Evolutionary conservation across 2,797 vertebrate genomes (phyloP), one percentile per base, ranked within the genome.

Genomic region (Phalloptychus januarius): DNA sequence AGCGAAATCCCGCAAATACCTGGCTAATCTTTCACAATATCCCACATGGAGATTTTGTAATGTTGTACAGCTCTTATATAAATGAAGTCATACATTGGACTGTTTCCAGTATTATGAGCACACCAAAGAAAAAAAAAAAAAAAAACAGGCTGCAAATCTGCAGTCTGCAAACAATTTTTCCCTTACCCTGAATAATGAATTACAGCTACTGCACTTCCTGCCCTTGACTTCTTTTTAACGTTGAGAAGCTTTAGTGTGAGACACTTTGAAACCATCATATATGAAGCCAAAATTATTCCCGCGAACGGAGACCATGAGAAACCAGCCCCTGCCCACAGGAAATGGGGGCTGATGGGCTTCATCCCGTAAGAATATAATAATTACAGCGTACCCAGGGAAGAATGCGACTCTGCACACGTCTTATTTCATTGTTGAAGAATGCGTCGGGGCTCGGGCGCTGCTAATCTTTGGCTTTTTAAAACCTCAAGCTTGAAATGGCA

Each of bases 381-480:
- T 81, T 79, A 80, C 71, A 85, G 78, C 48, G 67, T 79, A 83
- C 81, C 78, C 58, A 50, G 75, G 71, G 61, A 36, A 33, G 16
- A 4, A 75, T 77, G 70, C 36, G 74, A 75, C 72, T 78, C 74
- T 82, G 16, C 63, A 77, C 63, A 48, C 8, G 33, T 85, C 54
- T 88, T 71, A 83, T 79, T 81, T 87, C 77, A 84, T 74, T 69
- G 8, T 83, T 38, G 48, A 76, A 83, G 80, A 76, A 81, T 87
- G 71, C 58, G 71, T 74, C 3, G n/a, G 77, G 83, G 80, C 76
- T 74, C 70, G 77, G 46, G 46, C 40, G 65, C 52, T 82, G 77
- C 74, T 83, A 79, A 78, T 86, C 72, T 77, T 52, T 75, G 40
- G 44, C 67, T 84, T 84, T 72, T 78, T 73, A 48, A 58, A 54